A percentile compares a stretch with the other conserved stretches of the same genome.
These are phyloP conservation scores for Drosophila prostipennis DNA, from an alignment of 2,888 invertebrate species.

Conservation along the genomic window DNA sequence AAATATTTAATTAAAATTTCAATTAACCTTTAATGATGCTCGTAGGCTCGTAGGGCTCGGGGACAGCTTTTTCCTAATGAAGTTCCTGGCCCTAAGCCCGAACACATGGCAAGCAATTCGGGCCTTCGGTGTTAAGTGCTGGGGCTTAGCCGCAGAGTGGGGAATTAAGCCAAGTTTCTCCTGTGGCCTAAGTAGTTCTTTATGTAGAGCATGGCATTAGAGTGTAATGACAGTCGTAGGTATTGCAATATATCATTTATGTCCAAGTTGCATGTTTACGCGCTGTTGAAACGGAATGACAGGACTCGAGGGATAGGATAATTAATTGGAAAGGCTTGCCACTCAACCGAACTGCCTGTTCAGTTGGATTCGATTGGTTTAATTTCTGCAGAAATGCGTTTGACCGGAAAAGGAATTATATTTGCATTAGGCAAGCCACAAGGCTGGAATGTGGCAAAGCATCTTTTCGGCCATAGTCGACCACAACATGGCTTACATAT, in stretches of 20 bases:
- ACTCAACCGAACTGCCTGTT: neutral
- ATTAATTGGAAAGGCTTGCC: constrained; percentile 37
- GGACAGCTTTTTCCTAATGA: constrained; percentile 35
- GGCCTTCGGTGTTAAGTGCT: constrained; percentile 35
- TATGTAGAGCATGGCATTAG: constrained; percentile 44
- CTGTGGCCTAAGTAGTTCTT: constrained; percentile 34
- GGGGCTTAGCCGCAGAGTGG: constrained; percentile 29
- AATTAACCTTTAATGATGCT: constrained; percentile 72
- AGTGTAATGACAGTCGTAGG: constrained; percentile 43
- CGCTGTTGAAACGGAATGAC: constrained; percentile 32
- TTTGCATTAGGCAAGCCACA: constrained; percentile 42
- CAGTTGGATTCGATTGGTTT: constrained; percentile 7
- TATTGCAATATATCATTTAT: constrained; percentile 46
- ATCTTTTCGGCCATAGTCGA: constrained; percentile 6
- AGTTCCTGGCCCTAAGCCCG: constrained; percentile 25
- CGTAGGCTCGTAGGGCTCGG: constrained; percentile 5
- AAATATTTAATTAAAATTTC: constrained; percentile 78
- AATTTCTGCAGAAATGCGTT: constrained; percentile 8
- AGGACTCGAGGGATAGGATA: constrained; percentile 11
- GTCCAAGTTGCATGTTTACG: constrained; percentile 27
- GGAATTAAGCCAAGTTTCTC: constrained; percentile 34
- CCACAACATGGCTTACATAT: constrained; percentile 37
- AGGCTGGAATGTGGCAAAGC: constrained; percentile 15
- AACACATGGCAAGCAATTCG: constrained; percentile 40
- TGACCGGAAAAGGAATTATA: constrained; percentile 23